These are phyloP conservation scores for Penaeus vannamei DNA, from an alignment of 1,140 invertebrate genomes.

Conservation along the genomic window DNA sequence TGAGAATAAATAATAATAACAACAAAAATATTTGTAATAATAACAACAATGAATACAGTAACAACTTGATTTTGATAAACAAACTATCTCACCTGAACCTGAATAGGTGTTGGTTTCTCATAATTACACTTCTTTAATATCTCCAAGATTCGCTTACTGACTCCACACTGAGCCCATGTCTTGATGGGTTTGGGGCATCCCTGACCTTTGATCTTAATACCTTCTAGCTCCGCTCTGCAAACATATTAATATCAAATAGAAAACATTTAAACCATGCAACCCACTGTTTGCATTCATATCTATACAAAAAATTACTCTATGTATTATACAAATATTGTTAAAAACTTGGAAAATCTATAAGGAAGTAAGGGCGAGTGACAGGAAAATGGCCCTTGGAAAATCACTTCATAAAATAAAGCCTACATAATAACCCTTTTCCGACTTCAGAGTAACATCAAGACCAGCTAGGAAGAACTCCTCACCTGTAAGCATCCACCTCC, in stretches of 20 bases:
- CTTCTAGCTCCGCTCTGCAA: slow-evolving; percentile 75
- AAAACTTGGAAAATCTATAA: slow-evolving; percentile 23
- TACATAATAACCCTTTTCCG: too few species aligned
- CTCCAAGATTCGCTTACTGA: slow-evolving; percentile 96
- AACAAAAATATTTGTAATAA: neutral
- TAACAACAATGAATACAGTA: neutral
- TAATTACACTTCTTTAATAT: slow-evolving; percentile 93
- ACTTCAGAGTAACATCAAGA: neutral
- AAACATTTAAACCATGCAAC: neutral
- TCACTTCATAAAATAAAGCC: too few species aligned
- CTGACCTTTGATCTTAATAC: slow-evolving; percentile 80
- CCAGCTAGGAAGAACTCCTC: neutral
- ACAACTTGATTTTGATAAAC: neutral
- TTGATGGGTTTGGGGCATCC: slow-evolving; percentile 96
- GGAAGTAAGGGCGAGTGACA: neutral
- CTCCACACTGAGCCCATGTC: slow-evolving; percentile 98
- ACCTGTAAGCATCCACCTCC: slow-evolving; percentile 85
- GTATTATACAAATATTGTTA: neutral
- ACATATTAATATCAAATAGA: slow-evolving; percentile 17
- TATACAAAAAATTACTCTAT: too few species aligned
- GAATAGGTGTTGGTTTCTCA: slow-evolving; percentile 98
- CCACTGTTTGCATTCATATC: too few species aligned
- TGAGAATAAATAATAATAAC: neutral
- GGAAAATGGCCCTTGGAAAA: neutral
- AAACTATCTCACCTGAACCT: slow-evolving; percentile 75